Evolutionary conservation across 2,888 invertebrate species (phyloP), one percentile per base, ranked within the genome.

Genomic region (Callyntrura sp.): DNA sequence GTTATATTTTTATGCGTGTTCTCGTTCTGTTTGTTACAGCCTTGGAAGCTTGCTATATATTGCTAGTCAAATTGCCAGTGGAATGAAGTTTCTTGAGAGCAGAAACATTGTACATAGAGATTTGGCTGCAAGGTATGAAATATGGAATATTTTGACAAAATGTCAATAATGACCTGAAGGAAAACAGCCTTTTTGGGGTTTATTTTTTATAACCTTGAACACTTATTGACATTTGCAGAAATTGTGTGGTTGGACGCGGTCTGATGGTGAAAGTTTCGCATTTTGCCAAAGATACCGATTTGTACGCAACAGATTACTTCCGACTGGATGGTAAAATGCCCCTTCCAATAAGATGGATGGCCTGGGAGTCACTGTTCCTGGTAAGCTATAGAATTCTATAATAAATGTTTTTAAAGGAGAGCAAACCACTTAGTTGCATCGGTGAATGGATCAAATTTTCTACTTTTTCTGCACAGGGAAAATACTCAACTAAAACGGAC

Each of bases 61-160:
- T 95, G 97, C 97, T 60, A 96, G 96, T 83, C 98, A 98, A 95
- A 96, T 98, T 92, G 97, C 98, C 0, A 97, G 97, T 4, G 98
- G 98, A n/a, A 98, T 98, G 98, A 96, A 97, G 94, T 98, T 98
- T 94, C 95, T 98, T 94, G 97, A 98, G 95, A 96, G 97, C 76
- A 95, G 98, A 92, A 97, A 98, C 95, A 98, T 98, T 94, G 98
- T 98, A 76, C 98, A 98, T 94, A 96, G 98, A 68, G 98, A 98
- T 95, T 95, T 98, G 93, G 98, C 98, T 82, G 97, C 98, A 62
- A 96, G 97, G 96, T 97, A 95, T 3, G 48, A 60, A 70, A 45
- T 28, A 35, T 82, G 62, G 55, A 65, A 65, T 83, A 55, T 84
- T 83, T 83, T n/a, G n/a, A n/a, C n/a, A n/a, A n/a, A n/a, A n/a